A percentile compares a stretch with the other conserved stretches of the same genome.
Conservation (phyloP, 2,888 invertebrate genomes). For the Subacronicta megacephala region DNA sequence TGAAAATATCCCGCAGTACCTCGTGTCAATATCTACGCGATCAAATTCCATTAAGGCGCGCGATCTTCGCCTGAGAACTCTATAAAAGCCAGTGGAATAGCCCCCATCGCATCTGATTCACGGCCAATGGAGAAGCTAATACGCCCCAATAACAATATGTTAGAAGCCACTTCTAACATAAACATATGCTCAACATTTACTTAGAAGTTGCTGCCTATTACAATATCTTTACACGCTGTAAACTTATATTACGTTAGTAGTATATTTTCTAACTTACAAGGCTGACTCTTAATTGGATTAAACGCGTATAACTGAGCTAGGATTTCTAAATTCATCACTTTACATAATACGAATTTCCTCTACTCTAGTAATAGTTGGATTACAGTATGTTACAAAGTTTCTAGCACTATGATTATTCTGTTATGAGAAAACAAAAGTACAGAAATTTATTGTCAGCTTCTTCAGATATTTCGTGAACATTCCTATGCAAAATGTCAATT, state of each 20-base stretch:
- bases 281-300: slow-evolving; percentile 18
- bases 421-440: slow-evolving; percentile 1
- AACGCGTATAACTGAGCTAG: slow-evolving; percentile 8
- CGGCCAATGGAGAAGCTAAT: slow-evolving; percentile 44
- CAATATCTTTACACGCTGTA: slow-evolving; percentile 8
- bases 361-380: slow-evolving; percentile 3
- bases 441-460: no score
- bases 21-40: slow-evolving; percentile 68
- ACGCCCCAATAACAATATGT: slow-evolving; percentile 47
- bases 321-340: slow-evolving; percentile 25
- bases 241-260: neutral
- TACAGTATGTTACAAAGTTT: slow-evolving; percentile 3
- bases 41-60: slow-evolving; percentile 69
- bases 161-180: slow-evolving; percentile 20
- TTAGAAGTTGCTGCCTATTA: slow-evolving; percentile 13
- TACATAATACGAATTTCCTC: slow-evolving; percentile 3
- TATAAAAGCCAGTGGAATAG: slow-evolving; percentile 58
- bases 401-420: slow-evolving; percentile 2
- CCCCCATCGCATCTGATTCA: slow-evolving; percentile 49
- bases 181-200: slow-evolving; percentile 13
- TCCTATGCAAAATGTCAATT: no score
- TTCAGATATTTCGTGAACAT: neutral
- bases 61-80: slow-evolving; percentile 58
- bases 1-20: slow-evolving; percentile 61
- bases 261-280: slow-evolving; percentile 12